These are phyloP conservation scores for Ichneumon xanthorius DNA, from an alignment of 2,888 invertebrate species.

Conservation along the genomic window DNA sequence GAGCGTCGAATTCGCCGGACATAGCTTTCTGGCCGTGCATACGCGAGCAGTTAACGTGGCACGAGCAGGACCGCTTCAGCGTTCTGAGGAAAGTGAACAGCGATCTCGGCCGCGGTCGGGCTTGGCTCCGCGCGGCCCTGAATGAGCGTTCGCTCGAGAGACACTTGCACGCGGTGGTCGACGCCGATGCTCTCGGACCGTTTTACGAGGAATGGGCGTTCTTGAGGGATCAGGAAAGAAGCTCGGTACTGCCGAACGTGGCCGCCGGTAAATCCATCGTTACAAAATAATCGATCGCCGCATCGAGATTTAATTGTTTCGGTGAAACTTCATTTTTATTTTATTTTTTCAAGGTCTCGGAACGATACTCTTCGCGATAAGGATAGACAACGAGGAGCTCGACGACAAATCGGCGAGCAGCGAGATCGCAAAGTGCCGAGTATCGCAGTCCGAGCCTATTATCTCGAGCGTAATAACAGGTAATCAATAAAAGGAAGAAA, in stretches of 20 bases:
- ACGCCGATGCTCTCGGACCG: constrained; percentile 74
- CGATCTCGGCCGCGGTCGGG: constrained; percentile 93
- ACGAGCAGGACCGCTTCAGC: constrained; percentile 94
- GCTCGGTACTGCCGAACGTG: constrained; percentile 92
- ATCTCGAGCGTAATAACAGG: constrained; percentile 90
- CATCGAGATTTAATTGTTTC: constrained; percentile 9
- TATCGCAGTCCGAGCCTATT: constrained; percentile 88
- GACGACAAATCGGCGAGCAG: constrained; percentile 87
- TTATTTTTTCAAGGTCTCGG: constrained; percentile 88
- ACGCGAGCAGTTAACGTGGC: constrained; percentile 92
- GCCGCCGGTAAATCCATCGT: constrained; percentile 89
- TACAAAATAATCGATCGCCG: not conserved
- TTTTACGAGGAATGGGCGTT: constrained; percentile 95
- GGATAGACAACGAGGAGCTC: constrained; percentile 94
- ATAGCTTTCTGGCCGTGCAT: constrained; percentile 92
- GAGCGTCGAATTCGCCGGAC: constrained; percentile 83
- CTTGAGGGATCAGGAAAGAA: constrained; percentile 92
- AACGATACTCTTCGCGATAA: constrained; percentile 96
- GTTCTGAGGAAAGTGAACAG: constrained; percentile 89
- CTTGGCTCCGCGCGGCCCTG: constrained; percentile 95
- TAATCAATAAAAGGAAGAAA: constrained; percentile 60
- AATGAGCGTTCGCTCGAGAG: constrained; percentile 96
- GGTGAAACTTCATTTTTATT: constrained; percentile 27
- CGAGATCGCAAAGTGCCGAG: constrained; percentile 84
- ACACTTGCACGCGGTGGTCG: constrained; percentile 82